Conservation (phyloP, 2,797 vertebrate species). For the Poeciliopsis turneri region DNA sequence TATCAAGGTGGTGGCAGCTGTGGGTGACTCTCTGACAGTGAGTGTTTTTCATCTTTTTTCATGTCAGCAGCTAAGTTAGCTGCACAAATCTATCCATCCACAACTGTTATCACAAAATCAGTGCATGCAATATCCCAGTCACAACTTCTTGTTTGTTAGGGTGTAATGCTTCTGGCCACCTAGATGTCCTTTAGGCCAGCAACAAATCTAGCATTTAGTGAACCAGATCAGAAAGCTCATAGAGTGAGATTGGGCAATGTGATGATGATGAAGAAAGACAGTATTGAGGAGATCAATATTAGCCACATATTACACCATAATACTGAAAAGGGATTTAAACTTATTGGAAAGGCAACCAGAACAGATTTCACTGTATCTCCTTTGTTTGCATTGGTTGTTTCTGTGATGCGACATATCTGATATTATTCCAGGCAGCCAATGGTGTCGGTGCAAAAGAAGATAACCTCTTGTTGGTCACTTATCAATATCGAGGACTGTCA, state of each 20-base stretch:
- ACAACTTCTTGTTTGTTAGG: not conserved
- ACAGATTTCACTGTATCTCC: not conserved
- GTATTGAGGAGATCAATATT: not conserved
- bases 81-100: too few relatives aligned
- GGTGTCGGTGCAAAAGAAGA: slow-evolving; percentile 83
- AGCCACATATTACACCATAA: not conserved
- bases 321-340: not conserved
- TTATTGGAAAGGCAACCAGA: not conserved
- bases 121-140: not conserved
- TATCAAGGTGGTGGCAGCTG: slow-evolving; percentile 88
- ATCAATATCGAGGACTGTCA: slow-evolving; percentile 89
- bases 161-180: not conserved
- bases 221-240: not conserved
- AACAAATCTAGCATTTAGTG: not conserved
- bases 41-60: slow-evolving; percentile 49
- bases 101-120: not conserved
- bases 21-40: slow-evolving; percentile 95
- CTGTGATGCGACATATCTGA: slow-evolving; percentile 9
- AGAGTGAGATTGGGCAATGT: not conserved
- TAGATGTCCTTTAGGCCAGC: not conserved
- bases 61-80: not conserved
- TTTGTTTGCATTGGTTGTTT: not conserved
- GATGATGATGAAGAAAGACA: not conserved
- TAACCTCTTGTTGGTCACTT: slow-evolving; percentile 78
- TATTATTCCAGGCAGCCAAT: slow-evolving; percentile 84